A percentile compares a stretch with the other conserved stretches of the same genome.
These are phyloP conservation scores for Plecturocebus donacophilus DNA, from an alignment of 2,113 vertebrate genomes.

Conservation along the genomic window DNA sequence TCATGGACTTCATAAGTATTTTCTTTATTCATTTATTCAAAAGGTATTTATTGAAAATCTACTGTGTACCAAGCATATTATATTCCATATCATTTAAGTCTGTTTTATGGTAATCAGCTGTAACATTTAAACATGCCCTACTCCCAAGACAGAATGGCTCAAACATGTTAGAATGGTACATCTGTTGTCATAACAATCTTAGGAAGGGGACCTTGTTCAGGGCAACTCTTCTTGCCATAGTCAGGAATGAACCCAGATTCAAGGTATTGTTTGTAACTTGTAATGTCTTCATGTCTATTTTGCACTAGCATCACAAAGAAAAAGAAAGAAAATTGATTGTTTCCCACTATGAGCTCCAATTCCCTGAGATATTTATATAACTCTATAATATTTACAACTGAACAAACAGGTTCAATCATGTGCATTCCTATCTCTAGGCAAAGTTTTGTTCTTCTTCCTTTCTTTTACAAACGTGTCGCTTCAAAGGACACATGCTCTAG, in stretches of 20 bases:
- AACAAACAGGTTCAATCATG: constrained; percentile 53
- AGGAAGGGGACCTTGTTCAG: not conserved
- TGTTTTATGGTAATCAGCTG: not conserved
- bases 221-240: not conserved
- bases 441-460: constrained; percentile 34
- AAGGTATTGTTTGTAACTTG: not conserved
- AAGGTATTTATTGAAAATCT: not conserved
- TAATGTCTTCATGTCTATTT: not conserved
- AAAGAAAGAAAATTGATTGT: not conserved
- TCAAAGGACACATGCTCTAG: not conserved
- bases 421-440: constrained; percentile 55
- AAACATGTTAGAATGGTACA: not conserved
- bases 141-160: not conserved
- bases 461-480: constrained; percentile 19
- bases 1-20: not conserved
- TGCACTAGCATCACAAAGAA: not conserved
- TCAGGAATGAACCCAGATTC: not conserved
- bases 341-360: not conserved
- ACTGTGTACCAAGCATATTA: not conserved
- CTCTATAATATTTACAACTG: not conserved
- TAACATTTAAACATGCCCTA: not conserved
- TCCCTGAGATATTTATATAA: constrained; percentile 50
- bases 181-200: not conserved
- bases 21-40: not conserved
- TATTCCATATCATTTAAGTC: not conserved